Percentiles rank a stretch among this genome's conserved stretches.
Evolutionary conservation across 2,888 invertebrate species (phyloP).

Genomic region (Lampropteryx suffumata): DNA sequence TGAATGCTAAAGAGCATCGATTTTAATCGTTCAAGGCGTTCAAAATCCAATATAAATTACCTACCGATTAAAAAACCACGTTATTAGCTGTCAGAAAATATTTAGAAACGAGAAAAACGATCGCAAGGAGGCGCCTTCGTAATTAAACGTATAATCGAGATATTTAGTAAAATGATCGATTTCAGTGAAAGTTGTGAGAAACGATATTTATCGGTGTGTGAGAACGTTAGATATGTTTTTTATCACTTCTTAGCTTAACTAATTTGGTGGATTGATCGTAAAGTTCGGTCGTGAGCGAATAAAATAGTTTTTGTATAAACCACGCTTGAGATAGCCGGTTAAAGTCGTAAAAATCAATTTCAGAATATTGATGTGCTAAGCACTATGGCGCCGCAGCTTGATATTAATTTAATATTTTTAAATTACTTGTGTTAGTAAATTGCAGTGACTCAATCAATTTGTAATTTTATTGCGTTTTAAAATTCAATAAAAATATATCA

Average conservation of each 20-base stretch:
- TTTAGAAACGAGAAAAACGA: slow-evolving; percentile 53
- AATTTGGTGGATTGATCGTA: slow-evolving; percentile 57
- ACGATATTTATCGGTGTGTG: slow-evolving; percentile 54
- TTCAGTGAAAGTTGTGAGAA: slow-evolving; percentile 49
- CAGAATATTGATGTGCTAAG: slow-evolving; percentile 56
- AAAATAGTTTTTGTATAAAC: slow-evolving; percentile 52
- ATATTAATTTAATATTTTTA: slow-evolving; percentile 43
- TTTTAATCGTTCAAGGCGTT: slow-evolving; percentile 67
- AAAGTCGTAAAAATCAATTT: slow-evolving; percentile 54
- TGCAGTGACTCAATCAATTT: slow-evolving; percentile 26
- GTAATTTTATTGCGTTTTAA: slow-evolving; percentile 30
- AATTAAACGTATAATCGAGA: slow-evolving; percentile 50
- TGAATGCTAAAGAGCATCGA: slow-evolving; percentile 56
- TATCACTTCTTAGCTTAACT: slow-evolving; percentile 59
- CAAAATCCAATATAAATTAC: slow-evolving; percentile 72
- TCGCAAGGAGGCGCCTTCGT: slow-evolving; percentile 43
- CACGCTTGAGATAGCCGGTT: slow-evolving; percentile 54
- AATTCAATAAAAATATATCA: slow-evolving; percentile 20
- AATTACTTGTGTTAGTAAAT: slow-evolving; percentile 18
- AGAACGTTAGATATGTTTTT: slow-evolving; percentile 58
- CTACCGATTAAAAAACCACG: slow-evolving; percentile 65
- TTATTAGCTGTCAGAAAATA: slow-evolving; percentile 63
- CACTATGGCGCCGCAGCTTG: slow-evolving; percentile 50
- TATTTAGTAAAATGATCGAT: slow-evolving; percentile 58
- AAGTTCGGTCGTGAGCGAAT: slow-evolving; percentile 48